Evolutionary conservation across 2,113 vertebrate genomes (phyloP), one percentile per base, ranked within the genome.

Genomic region (Eublepharis macularius): DNA sequence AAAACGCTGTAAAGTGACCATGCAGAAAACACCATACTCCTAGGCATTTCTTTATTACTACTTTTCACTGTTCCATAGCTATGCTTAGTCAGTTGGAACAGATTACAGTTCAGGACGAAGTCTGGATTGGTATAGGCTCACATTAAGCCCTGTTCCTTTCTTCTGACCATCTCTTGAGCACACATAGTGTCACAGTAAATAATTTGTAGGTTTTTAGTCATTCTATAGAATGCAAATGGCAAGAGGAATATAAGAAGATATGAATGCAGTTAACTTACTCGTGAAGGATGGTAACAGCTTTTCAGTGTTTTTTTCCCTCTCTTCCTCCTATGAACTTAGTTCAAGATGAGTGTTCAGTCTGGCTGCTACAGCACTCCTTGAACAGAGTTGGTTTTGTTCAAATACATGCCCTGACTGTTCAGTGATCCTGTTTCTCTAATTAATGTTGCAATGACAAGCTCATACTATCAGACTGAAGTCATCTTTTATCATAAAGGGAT

Each of bases 301-400:
- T 81, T 83, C 87, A 74, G 21, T 36, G 1, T 84, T 92, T n/a
- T 63, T 81, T n/a, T 8, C n/a, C n/a, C n/a, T 65, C 78, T 90
- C 91, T 86, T 66, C 72, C 16, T 84, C 51, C 45, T 70, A 90
- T 93, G 82, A 95, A 86, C 92, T 24, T 92, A n/a, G 68, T 90
- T 92, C 87, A 90, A 36, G 80, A 84, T 9, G 87, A 72, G 83
- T 93, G 81, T 94, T 73, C 81, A 88, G 19, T 2, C 87, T 91
- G 87, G 93, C 92, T 89, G 72, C 75, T 89, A 60, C 19, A 65
- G 43, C 66, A 94, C 70, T n/a, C 74, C 87, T 84, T 10, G 12
- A 95, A 94, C 91, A 95, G 89, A 92, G 88, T 94, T 92, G 94
- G 88, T 95, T 96, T 95, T 95, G 94, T 96, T 96, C 90, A 80